Base-by-base conservation (phyloP, 2,888 invertebrate genomes). In the Aelia acuminata region DNA sequence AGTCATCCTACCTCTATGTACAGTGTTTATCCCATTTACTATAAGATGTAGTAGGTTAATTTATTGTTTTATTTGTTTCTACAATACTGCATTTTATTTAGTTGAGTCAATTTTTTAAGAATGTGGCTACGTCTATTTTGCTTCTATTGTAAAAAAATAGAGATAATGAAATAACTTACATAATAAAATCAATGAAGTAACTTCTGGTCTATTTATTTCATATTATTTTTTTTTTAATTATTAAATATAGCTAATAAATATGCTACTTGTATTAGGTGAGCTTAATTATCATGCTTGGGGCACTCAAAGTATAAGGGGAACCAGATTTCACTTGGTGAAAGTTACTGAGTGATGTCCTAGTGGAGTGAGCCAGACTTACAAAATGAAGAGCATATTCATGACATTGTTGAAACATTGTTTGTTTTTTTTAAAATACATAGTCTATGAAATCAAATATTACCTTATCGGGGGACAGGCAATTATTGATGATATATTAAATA, bases 401-500 rank as follows among this genome's bases (percentile, higher is more conserved):
- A 48, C 13, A 1, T 75, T 63, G n/a, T n/a, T 87, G 47, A 87
- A 88, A 31, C 18, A 84, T 13, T 20, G 84, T 22, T 11, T 84
- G 1, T 88, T 88, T 22, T 75, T 84, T 35, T 20, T 88, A 5
- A 43, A 87, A 20, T 89, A 87, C 48, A 31, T 88, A 31, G n/a
- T 84, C 22, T 89, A 88, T 86, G 93, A 93, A 89, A 88, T 94
- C 88, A 93, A 94, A 90, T 95, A 95, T 92, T 94, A 94, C 91
- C 92, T 94, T 89, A 92, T 95, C 84, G 95, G 95, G 88, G 92
- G 92, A 8, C 93, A 93, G 88, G 94, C 94, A 22, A 91, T 95
- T 50, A 91, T 95, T 89, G 94, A 95, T 91, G 95, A 95, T 92
- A 92, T 94, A 92, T 91, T 94, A 43, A 94, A 94, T 91, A 92